Evolutionary conservation across 2,797 vertebrate species (phyloP), one percentile per base, ranked within the genome.

Genomic region (Pangasius macronema): DNA sequence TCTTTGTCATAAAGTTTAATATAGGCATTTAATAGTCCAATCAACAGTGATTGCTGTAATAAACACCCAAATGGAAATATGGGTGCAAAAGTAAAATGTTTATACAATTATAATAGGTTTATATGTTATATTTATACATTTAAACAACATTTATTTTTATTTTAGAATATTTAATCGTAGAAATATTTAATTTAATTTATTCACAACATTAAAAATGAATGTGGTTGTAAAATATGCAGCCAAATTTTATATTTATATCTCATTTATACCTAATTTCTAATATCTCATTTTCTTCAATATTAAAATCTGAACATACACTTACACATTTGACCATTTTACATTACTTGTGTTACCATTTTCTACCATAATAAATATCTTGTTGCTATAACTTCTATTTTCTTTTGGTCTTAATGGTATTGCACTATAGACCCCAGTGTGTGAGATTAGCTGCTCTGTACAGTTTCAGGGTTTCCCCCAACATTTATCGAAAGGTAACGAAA

Each of bases 31-130:
- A 27, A 27, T 46, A 24, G 11, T 49, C 49, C 14, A 3, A 30
- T 9, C 14, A 30, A 77, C 16, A 77, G 27, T 9, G 27, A 30
- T 0, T 30, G 7, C 70, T 46, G 39, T 5, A 73, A 46, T 73
- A 73, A 73, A 24, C 70, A 73, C 67, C 30, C 70, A 73, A 55
- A 3, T 77, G 49, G 8, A 77, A 77, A 77, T 76, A 33, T 27
- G 70, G 39, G 9, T 42, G 22, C 42, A 42, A 72, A 72, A 42
- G 39, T 42, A 46, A 72, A 72, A 72, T 13, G 2, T n/a, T 51
- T 3, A 8, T 3, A 16, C 5, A 51, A 51, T 75, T 51, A 75
- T n/a, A 49, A 20, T 33, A 33, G 8, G 20, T 77, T 77, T 20
- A 53, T 76, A 70, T 36, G n/a, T 27, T 49, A 53, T 33, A 77